Evolutionary conservation across 2,888 invertebrate species (phyloP).

Genomic region (Leucania comma): DNA sequence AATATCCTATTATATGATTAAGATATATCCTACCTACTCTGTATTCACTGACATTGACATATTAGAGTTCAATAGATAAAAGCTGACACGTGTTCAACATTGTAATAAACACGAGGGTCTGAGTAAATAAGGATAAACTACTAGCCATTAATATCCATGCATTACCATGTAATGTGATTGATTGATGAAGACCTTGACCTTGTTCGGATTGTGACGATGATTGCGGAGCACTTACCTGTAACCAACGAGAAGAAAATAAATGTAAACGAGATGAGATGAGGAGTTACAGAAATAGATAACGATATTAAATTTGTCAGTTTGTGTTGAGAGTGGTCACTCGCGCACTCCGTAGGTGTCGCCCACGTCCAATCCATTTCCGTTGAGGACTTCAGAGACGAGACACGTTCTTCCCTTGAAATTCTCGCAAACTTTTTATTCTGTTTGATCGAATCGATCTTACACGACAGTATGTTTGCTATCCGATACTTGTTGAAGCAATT

Average conservation of each 20-base stretch:
- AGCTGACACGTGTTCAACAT: slow-evolving; percentile 60
- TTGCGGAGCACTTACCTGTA: slow-evolving; percentile 76
- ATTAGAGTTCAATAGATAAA: slow-evolving; percentile 60
- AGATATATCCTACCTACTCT: slow-evolving; percentile 58
- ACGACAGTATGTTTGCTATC: slow-evolving; percentile 22
- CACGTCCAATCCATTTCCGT: slow-evolving; percentile 85
- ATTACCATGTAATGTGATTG: slow-evolving; percentile 52
- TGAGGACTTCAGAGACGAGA: slow-evolving; percentile 76
- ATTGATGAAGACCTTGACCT: slow-evolving; percentile 68
- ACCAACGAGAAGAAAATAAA: slow-evolving; percentile 73
- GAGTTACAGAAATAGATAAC: slow-evolving; percentile 79
- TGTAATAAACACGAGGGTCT: slow-evolving; percentile 53
- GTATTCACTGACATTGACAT: slow-evolving; percentile 60
- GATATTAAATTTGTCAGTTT: slow-evolving; percentile 82
- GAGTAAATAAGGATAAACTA: slow-evolving; percentile 49
- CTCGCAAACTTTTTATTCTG: slow-evolving; percentile 63
- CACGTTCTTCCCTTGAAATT: slow-evolving; percentile 75
- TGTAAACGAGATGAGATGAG: slow-evolving; percentile 67
- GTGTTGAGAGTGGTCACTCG: slow-evolving; percentile 81
- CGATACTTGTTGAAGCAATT: slow-evolving; percentile 21
- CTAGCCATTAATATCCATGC: slow-evolving; percentile 37
- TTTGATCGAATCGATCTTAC: slow-evolving; percentile 61
- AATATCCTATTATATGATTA: slow-evolving; percentile 56
- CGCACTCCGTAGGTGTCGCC: slow-evolving; percentile 84
- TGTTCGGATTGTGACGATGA: slow-evolving; percentile 61